Evolutionary conservation across 2,888 invertebrate species (phyloP), one percentile per base, ranked within the genome.

Genomic region (Dasysyrphus tricinctus): DNA sequence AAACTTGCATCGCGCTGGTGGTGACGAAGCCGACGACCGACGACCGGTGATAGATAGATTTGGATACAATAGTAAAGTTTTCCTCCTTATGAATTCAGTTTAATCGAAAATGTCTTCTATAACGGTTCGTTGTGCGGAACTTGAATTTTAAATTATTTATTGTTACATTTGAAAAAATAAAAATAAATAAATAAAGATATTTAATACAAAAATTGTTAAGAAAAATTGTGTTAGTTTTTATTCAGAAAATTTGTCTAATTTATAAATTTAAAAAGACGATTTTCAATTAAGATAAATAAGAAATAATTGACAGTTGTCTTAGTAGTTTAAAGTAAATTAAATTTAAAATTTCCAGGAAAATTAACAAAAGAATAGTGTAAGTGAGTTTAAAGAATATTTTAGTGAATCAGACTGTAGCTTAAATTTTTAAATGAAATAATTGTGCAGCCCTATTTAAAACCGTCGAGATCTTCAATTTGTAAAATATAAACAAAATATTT

Each of bases 71-170:
- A 74, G 56, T 73, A 14, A 77, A 80, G 77, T 85, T 77, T 85
- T 63, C 61, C 80, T 51, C 69, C 37, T 77, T 69, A 70, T 56
- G 51, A 69, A 80, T 80, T 85, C 80, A 85, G 85, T 85, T 69
- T 67, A 63, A 44, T 61, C 70, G 85, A 73, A 65, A 70, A 85
- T 81, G 85, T 77, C 85, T 85, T 80, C 51, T 57, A 73, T 56
- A 80, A 69, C 80, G 85, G 80, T 81, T 81, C 85, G 74, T 54
- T 80, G 69, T 81, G 49, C 76, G 80, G 59, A 49, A 44, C 59
- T 73, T 69, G 59, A 61, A 24, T 42, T 59, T 76, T 80, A 49
- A 80, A 51, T 49, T 14, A 51, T 54, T 49, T 14, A 51, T 54
- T 83, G 79, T 19, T 39, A n/a, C 63, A 57, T 67, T 47, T 24